These are phyloP conservation scores for Neocrepidodera transversa DNA, from an alignment of 2,888 invertebrate genomes.

Conservation along the genomic window DNA sequence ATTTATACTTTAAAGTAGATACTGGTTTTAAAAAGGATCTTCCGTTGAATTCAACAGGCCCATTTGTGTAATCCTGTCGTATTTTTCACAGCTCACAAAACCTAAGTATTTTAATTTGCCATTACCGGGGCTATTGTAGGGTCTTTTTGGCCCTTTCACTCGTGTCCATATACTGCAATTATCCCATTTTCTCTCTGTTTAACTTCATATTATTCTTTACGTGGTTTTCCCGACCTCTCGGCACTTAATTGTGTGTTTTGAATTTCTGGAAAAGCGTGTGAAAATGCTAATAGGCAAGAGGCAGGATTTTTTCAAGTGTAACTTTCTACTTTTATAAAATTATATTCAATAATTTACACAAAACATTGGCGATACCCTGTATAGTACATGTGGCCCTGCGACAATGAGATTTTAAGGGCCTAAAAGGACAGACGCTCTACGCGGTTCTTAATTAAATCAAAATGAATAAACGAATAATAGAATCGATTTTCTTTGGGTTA, in stretches of 20 bases:
- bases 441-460: slow-evolving; percentile 46
- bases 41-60: slow-evolving; percentile 28
- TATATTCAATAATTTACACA: no score
- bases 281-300: slow-evolving; percentile 9
- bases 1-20: no score
- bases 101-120: slow-evolving; percentile 35
- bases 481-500: slow-evolving; percentile 39
- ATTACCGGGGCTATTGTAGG: slow-evolving; percentile 25
- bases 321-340: no score
- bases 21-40: no score
- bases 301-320: background rate
- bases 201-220: slow-evolving; percentile 37
- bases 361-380: background rate
- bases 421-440: slow-evolving; percentile 43
- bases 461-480: slow-evolving; percentile 41
- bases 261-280: slow-evolving; percentile 23
- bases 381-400: slow-evolving; percentile 28
- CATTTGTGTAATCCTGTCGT: slow-evolving; percentile 24
- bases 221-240: slow-evolving; percentile 34
- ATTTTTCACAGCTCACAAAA: slow-evolving; percentile 34
- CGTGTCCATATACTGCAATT: slow-evolving; percentile 35
- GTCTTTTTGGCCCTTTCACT: slow-evolving; percentile 20
- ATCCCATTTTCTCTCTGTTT: slow-evolving; percentile 34
- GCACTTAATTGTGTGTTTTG: slow-evolving; percentile 35
- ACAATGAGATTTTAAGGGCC: slow-evolving; percentile 46